These are phyloP conservation scores for Nycteola revayana DNA, from an alignment of 2,888 invertebrate genomes.

Conservation along the genomic window DNA sequence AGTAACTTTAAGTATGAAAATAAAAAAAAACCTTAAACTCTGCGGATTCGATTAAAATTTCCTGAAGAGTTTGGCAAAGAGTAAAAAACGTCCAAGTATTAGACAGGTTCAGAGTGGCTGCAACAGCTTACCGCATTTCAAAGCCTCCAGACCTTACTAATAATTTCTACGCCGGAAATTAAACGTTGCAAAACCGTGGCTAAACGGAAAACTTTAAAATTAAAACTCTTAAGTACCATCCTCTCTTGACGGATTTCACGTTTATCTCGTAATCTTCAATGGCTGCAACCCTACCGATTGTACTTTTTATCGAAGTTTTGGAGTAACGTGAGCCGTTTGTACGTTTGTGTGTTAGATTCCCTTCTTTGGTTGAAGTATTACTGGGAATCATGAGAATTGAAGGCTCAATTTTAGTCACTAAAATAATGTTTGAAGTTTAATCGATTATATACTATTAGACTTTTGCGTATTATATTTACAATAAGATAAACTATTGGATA, in stretches of 20 bases:
- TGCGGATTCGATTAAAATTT: no score
- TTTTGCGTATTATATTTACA: no score
- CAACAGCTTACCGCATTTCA: conserved; percentile 38
- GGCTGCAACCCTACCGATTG: conserved; percentile 38
- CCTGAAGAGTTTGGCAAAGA: conserved; percentile 1
- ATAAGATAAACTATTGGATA: no score
- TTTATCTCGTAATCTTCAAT: conserved; percentile 54
- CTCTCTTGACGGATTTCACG: conserved; percentile 52
- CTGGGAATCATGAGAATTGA: conserved; percentile 1
- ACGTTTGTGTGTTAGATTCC: conserved; percentile 20
- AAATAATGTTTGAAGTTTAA: no score
- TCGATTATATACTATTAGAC: no score
- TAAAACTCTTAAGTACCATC: conserved; percentile 61
- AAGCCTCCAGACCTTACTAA: conserved; percentile 59
- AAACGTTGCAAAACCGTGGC: conserved; percentile 60
- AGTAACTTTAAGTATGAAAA: no score
- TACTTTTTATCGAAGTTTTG: conserved; percentile 32
- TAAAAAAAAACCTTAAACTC: no score
- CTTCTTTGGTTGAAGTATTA: conserved; percentile 21
- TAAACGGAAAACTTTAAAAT: conserved; percentile 68
- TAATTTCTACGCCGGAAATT: conserved; percentile 71
- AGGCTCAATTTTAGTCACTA: no score
- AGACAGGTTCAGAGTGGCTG: conserved; percentile 15
- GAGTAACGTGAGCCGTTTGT: conserved; percentile 10
- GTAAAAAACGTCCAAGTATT: conserved; percentile 11